Conservation (phyloP, 2,888 invertebrate species). For the Cylloceria caligata region DNA sequence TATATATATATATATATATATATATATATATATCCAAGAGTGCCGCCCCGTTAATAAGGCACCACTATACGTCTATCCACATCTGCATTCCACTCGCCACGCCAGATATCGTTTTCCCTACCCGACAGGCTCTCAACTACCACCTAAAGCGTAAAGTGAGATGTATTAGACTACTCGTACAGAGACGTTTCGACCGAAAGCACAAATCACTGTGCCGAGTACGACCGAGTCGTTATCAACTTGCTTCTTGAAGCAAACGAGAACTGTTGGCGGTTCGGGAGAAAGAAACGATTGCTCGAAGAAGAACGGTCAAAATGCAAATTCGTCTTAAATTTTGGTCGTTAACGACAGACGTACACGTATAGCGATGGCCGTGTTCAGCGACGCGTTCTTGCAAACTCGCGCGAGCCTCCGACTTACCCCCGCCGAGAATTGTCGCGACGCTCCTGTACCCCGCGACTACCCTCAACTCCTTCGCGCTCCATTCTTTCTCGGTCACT, state of each 20-base stretch:
- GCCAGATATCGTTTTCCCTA: conserved; percentile 63
- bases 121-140: background rate
- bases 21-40: too few species aligned
- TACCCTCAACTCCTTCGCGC: conserved; percentile 9
- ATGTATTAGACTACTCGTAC: conserved; percentile 53
- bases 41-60: conserved; percentile 43
- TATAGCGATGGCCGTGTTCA: conserved; percentile 40
- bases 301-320: conserved; percentile 82
- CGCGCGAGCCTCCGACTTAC: conserved; percentile 33
- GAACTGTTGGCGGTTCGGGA: conserved; percentile 16
- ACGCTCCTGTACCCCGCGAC: conserved; percentile 27
- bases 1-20: too few species aligned
- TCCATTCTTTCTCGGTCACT: conserved; percentile 34
- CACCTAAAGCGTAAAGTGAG: conserved; percentile 44
- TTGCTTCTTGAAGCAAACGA: conserved; percentile 59
- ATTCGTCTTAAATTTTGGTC: conserved; percentile 81
- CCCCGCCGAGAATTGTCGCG: conserved; percentile 39
- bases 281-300: conserved; percentile 65
- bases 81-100: conserved; percentile 50
- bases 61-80: conserved; percentile 10
- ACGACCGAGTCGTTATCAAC: conserved; percentile 75
- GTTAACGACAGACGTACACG: conserved; percentile 78
- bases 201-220: conserved; percentile 44
- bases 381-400: conserved; percentile 66
- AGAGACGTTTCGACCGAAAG: conserved; percentile 18